These are phyloP conservation scores for Hassar affinis DNA, from an alignment of 2,113 vertebrate genomes.

Conservation along the genomic window DNA sequence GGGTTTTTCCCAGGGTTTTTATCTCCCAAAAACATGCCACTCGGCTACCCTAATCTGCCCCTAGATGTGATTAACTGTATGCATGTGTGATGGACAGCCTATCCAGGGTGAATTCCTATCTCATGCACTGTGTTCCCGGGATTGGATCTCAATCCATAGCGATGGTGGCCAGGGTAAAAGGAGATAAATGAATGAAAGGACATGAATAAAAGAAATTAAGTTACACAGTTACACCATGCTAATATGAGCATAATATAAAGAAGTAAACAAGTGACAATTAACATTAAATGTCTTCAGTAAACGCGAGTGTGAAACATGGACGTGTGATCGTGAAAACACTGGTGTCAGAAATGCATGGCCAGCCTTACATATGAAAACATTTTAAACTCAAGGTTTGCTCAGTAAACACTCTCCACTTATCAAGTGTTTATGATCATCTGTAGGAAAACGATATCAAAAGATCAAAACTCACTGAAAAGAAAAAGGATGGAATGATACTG, in stretches of 20 bases:
- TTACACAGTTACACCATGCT: conserved; percentile 5
- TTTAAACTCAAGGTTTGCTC: neutral
- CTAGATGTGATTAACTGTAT: neutral
- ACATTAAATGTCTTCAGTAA: neutral
- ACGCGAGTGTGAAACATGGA: neutral
- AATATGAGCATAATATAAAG: conserved; percentile 3
- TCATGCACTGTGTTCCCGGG: neutral
- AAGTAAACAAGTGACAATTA: conserved; percentile 28
- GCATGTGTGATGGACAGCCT: neutral
- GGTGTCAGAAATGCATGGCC: neutral
- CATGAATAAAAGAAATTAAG: conserved; percentile 12
- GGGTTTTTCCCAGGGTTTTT: neutral
- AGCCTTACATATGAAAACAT: neutral
- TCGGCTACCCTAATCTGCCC: neutral
- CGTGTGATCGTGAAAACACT: neutral
- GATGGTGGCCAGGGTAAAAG: neutral
- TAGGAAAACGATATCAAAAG: conserved; percentile 17
- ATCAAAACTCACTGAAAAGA: neutral
- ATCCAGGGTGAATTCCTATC: neutral
- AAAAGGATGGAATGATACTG: conserved; percentile 60
- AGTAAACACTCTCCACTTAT: neutral
- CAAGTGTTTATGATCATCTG: conserved; percentile 26
- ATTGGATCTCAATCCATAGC: neutral
- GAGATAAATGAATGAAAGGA: conserved; percentile 4
- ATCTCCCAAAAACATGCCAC: neutral